A percentile compares a stretch with the other conserved stretches of the same genome.
These are phyloP conservation scores for Sparidentex hasta DNA, from an alignment of 2,797 vertebrate genomes.

Conservation along the genomic window DNA sequence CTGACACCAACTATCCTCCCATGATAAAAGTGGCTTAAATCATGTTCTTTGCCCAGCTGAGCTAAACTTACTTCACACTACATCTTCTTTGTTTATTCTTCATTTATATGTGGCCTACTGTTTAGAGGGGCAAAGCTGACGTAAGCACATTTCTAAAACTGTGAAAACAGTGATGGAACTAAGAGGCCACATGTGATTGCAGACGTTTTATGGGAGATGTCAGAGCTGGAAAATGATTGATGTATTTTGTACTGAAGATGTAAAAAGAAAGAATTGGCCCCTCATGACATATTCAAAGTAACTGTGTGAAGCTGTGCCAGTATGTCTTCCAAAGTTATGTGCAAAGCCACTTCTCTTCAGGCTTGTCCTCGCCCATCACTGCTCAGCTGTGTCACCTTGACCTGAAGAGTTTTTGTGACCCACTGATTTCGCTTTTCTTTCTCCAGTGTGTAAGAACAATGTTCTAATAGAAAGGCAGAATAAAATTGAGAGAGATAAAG, in stretches of 20 bases:
- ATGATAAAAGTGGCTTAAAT: slow-evolving; percentile 34
- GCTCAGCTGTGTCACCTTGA: slow-evolving; percentile 16
- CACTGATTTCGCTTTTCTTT: background rate
- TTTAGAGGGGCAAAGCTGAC: background rate
- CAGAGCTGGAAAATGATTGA: slow-evolving; percentile 17
- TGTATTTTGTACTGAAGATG: slow-evolving; percentile 19
- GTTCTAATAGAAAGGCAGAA: background rate
- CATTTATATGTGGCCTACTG: slow-evolving; percentile 4
- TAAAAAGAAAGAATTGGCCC: slow-evolving; percentile 32
- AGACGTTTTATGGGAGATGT: slow-evolving; percentile 47
- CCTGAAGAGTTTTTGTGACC: background rate
- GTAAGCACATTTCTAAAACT: slow-evolving; percentile 12
- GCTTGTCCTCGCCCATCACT: background rate
- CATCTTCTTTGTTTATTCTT: background rate
- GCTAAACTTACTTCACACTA: background rate
- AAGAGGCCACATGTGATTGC: background rate
- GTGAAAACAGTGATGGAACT: background rate
- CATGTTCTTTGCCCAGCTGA: slow-evolving; percentile 8
- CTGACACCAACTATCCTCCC: slow-evolving; percentile 37
- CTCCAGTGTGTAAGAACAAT: background rate
- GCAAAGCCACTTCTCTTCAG: slow-evolving; percentile 9
- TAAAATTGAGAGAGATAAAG: too few relatives aligned
- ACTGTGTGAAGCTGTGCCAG: slow-evolving; percentile 42
- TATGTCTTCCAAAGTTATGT: slow-evolving; percentile 24
- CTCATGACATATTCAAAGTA: slow-evolving; percentile 20